A percentile compares a stretch with the other conserved stretches of the same genome.
Conservation (phyloP, 2,888 invertebrate species). For the Drosophila emarginata region DNA sequence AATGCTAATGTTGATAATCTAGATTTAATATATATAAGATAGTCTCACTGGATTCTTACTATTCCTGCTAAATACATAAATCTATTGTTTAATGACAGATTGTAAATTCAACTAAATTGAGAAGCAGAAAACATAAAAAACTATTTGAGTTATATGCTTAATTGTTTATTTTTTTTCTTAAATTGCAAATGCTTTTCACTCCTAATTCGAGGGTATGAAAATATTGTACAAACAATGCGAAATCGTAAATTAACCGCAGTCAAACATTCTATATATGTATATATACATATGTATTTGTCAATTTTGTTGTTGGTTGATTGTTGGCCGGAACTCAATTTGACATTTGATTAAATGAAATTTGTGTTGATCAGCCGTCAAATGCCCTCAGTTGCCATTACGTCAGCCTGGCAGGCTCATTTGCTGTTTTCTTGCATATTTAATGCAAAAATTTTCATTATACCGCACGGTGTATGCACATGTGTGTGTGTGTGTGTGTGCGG, state of each 20-base stretch:
- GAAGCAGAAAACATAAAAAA: too few relatives aligned
- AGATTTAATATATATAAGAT: too few relatives aligned
- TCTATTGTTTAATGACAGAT: too few relatives aligned
- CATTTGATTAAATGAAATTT: slow-evolving; percentile 69
- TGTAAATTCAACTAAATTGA: too few relatives aligned
- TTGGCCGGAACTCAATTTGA: slow-evolving; percentile 67
- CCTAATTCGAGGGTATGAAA: background rate
- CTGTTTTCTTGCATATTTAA: slow-evolving; percentile 70
- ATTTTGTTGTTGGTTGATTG: slow-evolving; percentile 46
- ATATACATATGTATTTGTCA: slow-evolving; percentile 35
- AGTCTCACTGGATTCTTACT: too few relatives aligned
- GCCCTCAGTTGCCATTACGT: slow-evolving; percentile 23
- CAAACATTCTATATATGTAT: background rate
- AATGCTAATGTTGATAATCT: too few relatives aligned
- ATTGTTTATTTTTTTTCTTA: too few relatives aligned
- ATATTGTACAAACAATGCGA: slow-evolving; percentile 14
- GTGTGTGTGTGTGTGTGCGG: slow-evolving; percentile 9
- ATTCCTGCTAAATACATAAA: too few relatives aligned
- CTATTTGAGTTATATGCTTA: too few relatives aligned
- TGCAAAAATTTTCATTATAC: slow-evolving; percentile 68
- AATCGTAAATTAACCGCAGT: slow-evolving; percentile 9
- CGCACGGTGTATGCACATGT: background rate
- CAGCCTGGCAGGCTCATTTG: slow-evolving; percentile 60
- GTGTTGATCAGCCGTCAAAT: slow-evolving; percentile 42
- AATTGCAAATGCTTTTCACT: too few relatives aligned